These are phyloP conservation scores for Lottia scabra DNA, from an alignment of 2,888 invertebrate species.

Conservation along the genomic window DNA sequence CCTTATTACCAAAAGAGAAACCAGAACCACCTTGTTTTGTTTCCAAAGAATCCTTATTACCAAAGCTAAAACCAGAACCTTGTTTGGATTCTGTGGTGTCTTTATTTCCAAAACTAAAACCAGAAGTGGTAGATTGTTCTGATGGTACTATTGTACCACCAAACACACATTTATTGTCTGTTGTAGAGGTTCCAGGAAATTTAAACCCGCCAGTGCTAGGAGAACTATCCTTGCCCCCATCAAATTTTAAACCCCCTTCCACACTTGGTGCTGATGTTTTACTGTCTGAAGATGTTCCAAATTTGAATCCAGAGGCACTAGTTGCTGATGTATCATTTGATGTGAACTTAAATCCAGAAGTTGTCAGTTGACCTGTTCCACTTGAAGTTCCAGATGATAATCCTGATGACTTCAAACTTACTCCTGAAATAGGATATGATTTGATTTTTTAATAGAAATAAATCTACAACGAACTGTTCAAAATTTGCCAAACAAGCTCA, in stretches of 20 bases:
- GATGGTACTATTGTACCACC: not conserved
- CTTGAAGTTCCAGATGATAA: not conserved
- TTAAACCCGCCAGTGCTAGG: not conserved
- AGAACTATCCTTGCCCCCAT: not conserved
- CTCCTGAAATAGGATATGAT: constrained; percentile 15
- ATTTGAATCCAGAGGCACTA: constrained; percentile 22
- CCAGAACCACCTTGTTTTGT: not conserved
- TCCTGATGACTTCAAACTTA: not conserved
- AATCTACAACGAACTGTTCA: no score
- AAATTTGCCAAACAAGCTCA: no score
- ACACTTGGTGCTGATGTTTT: constrained; percentile 9
- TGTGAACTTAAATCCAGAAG: constrained; percentile 29
- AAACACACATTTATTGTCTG: not conserved
- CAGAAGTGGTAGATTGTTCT: not conserved
- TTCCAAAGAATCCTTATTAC: not conserved
- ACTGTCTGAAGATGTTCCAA: constrained; percentile 19
- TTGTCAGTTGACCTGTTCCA: not conserved
- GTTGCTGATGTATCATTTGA: constrained; percentile 6
- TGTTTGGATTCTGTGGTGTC: not conserved
- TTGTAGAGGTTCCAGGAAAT: not conserved
- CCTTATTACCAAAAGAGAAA: not conserved
- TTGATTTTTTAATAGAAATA: no score
- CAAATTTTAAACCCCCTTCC: not conserved
- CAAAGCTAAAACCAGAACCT: not conserved
- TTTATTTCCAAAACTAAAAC: constrained; percentile 1